Base-by-base conservation (phyloP, 2,888 invertebrate genomes). In the Aspidiotus destructor region DNA sequence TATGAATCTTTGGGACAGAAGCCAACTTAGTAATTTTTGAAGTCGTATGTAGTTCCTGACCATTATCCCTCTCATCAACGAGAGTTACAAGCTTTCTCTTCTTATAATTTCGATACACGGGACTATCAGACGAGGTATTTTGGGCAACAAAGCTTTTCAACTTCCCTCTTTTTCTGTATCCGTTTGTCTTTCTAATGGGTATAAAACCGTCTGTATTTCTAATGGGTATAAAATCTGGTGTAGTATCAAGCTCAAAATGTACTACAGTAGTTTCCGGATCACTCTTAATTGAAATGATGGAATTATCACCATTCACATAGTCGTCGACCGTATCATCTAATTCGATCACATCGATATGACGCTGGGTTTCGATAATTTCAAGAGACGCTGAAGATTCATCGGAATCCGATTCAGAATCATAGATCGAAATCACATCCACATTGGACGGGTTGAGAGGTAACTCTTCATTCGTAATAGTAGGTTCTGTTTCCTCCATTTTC, bases 331-430 rank as follows among this genome's bases (percentile, higher is more conserved):
- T 17, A 58, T 58, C 58, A 10, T 58, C 65, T 28, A 65, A 48
- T 10, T 54, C 55, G 15, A 65, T 48, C 9, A 65, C 41, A 40
- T 57, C 65, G 15, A 65, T 11, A 6, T 41, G 41, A 28, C 1
- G 41, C 13, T 57, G 15, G 13, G 42, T 44, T 11, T 15, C 28
- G 1, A 58, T 57, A 6, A 58, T 16, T 16, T 17, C 17, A 1
- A 8, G 17, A 1, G 58, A 15, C 9, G 58, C 42, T 44, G 28
- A 15, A 5, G 11, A 13, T 17, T 58, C 57, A 10, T 65, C 48
- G 6, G 58, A 57, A 10, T 65, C 65, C 10, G 10, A 28, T 13
- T 65, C 65, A n/a, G 58, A 65, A 65, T 65, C 65, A 28, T 48
- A 65, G 11, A 65, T 44, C 16, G 57, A 40, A 40, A 65, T 17